Evolutionary conservation across 2,888 invertebrate species (phyloP), one percentile per base, ranked within the genome.

Genomic region (Andrena hattorfiana): DNA sequence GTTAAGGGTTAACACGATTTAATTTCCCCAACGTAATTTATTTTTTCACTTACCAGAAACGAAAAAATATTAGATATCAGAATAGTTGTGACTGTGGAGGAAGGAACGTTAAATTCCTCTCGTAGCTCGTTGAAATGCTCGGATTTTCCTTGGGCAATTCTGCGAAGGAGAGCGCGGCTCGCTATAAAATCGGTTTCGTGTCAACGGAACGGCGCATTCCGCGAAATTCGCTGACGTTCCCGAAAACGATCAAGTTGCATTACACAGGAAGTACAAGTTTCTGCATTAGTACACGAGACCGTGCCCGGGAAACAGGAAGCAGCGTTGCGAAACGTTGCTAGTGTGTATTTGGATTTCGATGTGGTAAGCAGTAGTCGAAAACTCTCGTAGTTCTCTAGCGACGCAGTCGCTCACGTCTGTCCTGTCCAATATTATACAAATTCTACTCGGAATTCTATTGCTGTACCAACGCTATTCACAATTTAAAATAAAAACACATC

Each of bases 251-350:
- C 89, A 84, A 88, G 88, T 92, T 91, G 90, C 90, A 86, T 90
- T 90, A 88, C 87, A 88, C 90, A 87, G 89, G 90, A 90, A 90
- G 87, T 85, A 88, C 86, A 89, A 87, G 87, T 84, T 85, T 86
- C 85, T 86, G 87, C 82, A 86, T 87, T 85, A 84, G 83, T 85
- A 87, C 83, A 78, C 85, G 85, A 71, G 82, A 81, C 78, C 83
- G 82, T 77, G 77, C 87, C 84, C 90, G 86, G 90, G 91, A 91
- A 91, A 92, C 92, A 89, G 92, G 92, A 92, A 92, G 86, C 89
- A 87, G 89, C 86, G 89, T 91, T 91, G 90, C 91, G 89, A 89
- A 91, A 92, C 85, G 87, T 88, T 81, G 87, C 86, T 86, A 88
- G 88, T 56, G 56, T 56, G 56, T 88, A 87, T 87, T 89, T 87